These are phyloP conservation scores for Cotesia congregata DNA, from an alignment of 2,888 invertebrate genomes.

Conservation along the genomic window DNA sequence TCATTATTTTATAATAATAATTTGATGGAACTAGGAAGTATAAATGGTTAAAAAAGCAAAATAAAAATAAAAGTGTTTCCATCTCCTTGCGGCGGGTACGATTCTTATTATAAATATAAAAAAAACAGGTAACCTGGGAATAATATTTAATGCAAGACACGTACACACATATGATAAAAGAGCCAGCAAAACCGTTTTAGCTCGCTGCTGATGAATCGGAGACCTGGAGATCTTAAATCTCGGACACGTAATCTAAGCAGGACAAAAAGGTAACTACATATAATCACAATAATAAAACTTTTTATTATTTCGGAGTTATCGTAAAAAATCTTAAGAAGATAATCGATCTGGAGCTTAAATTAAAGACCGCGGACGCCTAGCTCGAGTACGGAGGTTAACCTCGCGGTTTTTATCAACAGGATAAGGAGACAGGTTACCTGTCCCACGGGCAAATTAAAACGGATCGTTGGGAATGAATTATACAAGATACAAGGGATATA, in stretches of 20 bases:
- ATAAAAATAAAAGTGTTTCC: conserved; percentile 8
- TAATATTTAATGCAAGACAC: conserved; percentile 36
- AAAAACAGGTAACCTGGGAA: not conserved
- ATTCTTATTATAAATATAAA: not conserved
- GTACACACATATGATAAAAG: conserved; percentile 26
- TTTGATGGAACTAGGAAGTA: conserved; percentile 15
- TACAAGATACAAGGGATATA: not conserved
- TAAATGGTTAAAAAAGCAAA: not conserved
- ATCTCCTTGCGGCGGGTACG: not conserved
- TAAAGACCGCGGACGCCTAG: not conserved
- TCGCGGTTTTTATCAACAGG: not conserved
- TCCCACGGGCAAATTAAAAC: conserved; percentile 20
- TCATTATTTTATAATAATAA: conserved; percentile 10
- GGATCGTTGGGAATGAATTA: conserved; percentile 21
- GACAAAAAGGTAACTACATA: conserved; percentile 42
- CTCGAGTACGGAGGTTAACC: not conserved
- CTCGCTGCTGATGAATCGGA: not conserved
- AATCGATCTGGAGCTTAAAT: not conserved
- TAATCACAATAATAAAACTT: conserved; percentile 1
- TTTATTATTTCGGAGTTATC: not conserved
- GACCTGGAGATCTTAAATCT: conserved; percentile 53
- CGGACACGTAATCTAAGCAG: conserved; percentile 56
- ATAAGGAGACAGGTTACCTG: conserved; percentile 8
- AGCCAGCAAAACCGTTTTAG: conserved; percentile 12
- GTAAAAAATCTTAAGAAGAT: conserved; percentile 3